Evolutionary conservation across 2,888 invertebrate species (phyloP).

Genomic region (Clitarchus hookeri): DNA sequence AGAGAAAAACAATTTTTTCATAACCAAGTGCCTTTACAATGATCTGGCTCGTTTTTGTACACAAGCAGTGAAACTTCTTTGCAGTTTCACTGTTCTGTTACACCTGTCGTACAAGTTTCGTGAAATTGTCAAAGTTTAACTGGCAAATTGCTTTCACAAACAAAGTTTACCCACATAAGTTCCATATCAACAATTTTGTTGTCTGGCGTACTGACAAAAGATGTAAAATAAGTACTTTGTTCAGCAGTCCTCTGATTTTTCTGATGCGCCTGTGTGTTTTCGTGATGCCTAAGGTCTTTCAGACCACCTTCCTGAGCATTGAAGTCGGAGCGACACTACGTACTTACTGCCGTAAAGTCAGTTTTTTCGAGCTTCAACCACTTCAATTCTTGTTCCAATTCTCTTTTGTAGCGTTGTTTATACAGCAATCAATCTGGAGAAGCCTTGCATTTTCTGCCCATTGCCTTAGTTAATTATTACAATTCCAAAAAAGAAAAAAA

Average conservation of each 20-base stretch:
- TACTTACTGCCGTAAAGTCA: no score
- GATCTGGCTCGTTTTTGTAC: constrained; percentile 21
- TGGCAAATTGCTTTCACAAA: no score
- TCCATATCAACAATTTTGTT: background rate
- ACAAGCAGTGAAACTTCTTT: background rate
- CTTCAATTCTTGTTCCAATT: no score
- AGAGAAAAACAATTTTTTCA: background rate
- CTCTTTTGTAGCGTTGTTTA: background rate
- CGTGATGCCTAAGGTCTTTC: no score
- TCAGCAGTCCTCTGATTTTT: no score
- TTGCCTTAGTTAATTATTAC: background rate
- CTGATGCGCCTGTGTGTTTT: no score
- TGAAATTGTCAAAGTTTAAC: constrained; percentile 21
- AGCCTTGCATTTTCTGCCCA: background rate
- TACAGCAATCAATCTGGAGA: background rate
- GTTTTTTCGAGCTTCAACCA: no score
- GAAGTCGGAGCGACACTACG: no score
- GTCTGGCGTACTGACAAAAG: background rate
- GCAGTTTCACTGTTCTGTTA: constrained; percentile 19
- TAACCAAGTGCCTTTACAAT: constrained; percentile 15
- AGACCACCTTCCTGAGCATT: no score
- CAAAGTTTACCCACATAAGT: constrained; percentile 8
- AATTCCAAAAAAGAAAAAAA: no score
- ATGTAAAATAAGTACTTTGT: no score
- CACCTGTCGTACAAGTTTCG: constrained; percentile 6